Evolutionary conservation across 2,113 vertebrate species (phyloP).

Genomic region (Taurulus bubalis): DNA sequence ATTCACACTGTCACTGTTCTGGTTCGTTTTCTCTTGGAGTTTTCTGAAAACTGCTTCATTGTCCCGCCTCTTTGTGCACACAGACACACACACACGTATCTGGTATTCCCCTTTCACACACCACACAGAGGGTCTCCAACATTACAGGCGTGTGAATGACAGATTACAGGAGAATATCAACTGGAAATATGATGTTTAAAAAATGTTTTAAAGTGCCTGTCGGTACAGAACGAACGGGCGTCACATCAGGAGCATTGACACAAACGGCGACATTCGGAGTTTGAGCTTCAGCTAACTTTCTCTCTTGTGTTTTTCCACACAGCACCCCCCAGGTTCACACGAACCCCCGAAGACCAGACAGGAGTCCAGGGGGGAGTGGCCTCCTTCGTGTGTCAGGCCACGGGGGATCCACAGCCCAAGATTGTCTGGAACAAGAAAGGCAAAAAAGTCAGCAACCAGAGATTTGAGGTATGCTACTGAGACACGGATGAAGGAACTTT

Average conservation of each 20-base stretch:
- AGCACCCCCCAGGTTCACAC: conserved; percentile 95
- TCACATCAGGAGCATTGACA: neutral
- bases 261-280: neutral
- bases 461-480: conserved; percentile 93
- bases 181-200: conserved; percentile 6
- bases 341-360: conserved; percentile 95
- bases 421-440: conserved; percentile 99
- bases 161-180: conserved; percentile 29
- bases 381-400: conserved; percentile 97
- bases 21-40: neutral
- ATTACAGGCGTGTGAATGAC: conserved; percentile 27
- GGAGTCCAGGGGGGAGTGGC: conserved; percentile 97
- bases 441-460: conserved; percentile 99
- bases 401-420: conserved; percentile 96
- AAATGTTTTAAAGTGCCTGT: neutral
- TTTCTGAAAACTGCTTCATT: conserved; percentile 15
- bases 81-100: conserved; percentile 2
- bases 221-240: neutral
- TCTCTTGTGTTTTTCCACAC: conserved; percentile 62
- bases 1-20: conserved; percentile 4
- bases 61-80: conserved; percentile 1
- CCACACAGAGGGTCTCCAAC: neutral
- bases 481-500: neutral
- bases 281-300: conserved; percentile 25
- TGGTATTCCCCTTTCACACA: neutral